Evolutionary conservation across 2,113 vertebrate genomes (phyloP).

Genomic region (Rhea pennata): DNA sequence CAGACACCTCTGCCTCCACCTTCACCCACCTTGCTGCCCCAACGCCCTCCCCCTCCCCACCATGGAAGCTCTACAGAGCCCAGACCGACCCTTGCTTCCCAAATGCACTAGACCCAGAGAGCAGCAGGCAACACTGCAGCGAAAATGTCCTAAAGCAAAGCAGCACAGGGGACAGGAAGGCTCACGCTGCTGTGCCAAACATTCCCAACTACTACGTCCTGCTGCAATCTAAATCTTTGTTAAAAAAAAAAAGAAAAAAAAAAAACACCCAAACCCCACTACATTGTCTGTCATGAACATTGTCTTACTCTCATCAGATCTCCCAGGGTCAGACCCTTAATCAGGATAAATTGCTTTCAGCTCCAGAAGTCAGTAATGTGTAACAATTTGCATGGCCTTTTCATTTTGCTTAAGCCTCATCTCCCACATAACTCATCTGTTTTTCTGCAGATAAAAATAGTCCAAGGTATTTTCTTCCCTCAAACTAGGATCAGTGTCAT

Average conservation of each 20-base stretch:
- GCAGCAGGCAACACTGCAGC: neutral
- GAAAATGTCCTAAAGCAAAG: neutral
- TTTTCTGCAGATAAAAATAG: neutral
- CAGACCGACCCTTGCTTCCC: neutral
- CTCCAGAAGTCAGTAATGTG: neutral
- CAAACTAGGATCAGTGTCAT: neutral
- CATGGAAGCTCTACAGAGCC: neutral
- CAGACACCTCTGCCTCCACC: neutral
- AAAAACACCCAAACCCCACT: neutral
- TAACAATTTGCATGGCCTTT: neutral
- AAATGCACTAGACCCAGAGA: neutral
- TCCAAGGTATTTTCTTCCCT: neutral
- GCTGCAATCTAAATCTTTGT: neutral
- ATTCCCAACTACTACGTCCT: neutral
- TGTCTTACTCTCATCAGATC: neutral
- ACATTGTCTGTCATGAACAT: neutral
- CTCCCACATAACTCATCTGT: neutral
- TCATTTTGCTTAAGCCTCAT: neutral
- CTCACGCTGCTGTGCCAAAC: neutral
- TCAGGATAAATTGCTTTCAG: conserved; percentile 17
- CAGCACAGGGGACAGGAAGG: neutral
- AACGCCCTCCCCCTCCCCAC: neutral
- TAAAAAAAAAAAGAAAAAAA: neutral
- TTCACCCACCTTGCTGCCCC: neutral
- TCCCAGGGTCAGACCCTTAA: conserved; percentile 5